phyloP scores from a whole-genome alignment of 2,113 vertebrate genomes.

The Coptodon bakossiorum region DNA sequence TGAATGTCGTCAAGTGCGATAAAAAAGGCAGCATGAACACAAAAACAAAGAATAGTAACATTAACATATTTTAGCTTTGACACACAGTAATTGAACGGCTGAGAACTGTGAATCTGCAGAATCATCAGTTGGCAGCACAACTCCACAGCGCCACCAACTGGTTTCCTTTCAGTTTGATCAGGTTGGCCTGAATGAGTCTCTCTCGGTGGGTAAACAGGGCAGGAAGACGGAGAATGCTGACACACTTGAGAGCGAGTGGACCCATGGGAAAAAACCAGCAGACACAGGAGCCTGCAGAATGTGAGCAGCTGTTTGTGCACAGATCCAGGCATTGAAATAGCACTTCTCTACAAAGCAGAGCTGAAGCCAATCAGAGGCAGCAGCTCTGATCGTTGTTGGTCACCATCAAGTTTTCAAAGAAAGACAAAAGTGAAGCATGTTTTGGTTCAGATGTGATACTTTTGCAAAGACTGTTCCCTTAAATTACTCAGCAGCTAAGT shows the following conservation, averaged over 20 bases:
- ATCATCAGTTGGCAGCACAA: background rate
- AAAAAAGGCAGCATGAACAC: background rate
- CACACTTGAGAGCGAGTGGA: constrained; percentile 26
- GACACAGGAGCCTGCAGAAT: constrained; percentile 54
- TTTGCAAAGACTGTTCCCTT: background rate
- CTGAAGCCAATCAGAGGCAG: constrained; percentile 40
- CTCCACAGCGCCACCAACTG: background rate
- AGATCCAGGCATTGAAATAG: constrained; percentile 62
- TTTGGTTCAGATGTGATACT: background rate
- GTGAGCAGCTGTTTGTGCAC: constrained; percentile 63
- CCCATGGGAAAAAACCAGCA: constrained; percentile 35
- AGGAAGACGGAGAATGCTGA: constrained; percentile 45
- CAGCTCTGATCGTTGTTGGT: constrained; percentile 17
- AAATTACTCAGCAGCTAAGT: background rate
- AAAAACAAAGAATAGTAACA: background rate
- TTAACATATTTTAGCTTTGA: background rate
- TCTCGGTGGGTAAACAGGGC: background rate
- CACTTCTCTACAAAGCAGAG: constrained; percentile 53
- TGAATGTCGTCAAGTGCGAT: background rate
- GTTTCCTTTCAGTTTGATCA: background rate
- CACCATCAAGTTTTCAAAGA: background rate
- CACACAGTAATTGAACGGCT: background rate
- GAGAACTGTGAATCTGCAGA: background rate
- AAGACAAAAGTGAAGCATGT: background rate
- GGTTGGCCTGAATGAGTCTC: background rate